Evolutionary conservation across 2,113 vertebrate species (phyloP).

Genomic region (Sakesphorus luctuosus): DNA sequence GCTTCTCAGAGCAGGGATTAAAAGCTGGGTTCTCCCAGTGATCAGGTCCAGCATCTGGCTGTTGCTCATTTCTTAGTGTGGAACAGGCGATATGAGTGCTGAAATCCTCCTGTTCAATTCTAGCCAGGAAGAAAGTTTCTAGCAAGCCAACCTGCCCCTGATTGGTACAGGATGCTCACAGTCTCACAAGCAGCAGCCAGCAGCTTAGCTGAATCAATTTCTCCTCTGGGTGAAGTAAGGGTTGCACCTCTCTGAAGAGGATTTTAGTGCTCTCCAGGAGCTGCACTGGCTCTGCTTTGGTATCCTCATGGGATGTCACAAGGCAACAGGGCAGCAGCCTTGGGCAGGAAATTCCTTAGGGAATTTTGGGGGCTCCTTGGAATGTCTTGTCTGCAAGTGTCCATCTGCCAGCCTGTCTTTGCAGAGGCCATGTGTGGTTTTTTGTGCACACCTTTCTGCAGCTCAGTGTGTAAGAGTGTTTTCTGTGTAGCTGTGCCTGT

Average conservation of each 20-base stretch:
- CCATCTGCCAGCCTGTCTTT: background rate
- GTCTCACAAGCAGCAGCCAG: background rate
- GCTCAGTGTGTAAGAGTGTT: background rate
- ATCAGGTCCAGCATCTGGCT: background rate
- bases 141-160: background rate
- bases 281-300: background rate
- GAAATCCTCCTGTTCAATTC: background rate
- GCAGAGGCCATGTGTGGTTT: background rate
- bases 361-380: background rate
- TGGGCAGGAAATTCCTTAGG: background rate
- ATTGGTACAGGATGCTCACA: background rate
- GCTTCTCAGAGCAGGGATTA: background rate
- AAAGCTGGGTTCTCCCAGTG: background rate
- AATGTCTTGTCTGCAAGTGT: background rate
- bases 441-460: background rate
- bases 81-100: background rate
- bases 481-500: background rate
- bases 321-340: background rate
- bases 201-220: background rate
- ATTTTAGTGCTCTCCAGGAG: background rate
- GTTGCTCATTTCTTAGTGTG: background rate
- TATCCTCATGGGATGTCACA: accelerated
- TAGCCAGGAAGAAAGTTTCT: background rate
- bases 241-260: background rate
- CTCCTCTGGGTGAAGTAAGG: background rate